These are phyloP conservation scores for Camelus dromedarius DNA, from an alignment of 2,113 vertebrate genomes.

Conservation along the genomic window DNA sequence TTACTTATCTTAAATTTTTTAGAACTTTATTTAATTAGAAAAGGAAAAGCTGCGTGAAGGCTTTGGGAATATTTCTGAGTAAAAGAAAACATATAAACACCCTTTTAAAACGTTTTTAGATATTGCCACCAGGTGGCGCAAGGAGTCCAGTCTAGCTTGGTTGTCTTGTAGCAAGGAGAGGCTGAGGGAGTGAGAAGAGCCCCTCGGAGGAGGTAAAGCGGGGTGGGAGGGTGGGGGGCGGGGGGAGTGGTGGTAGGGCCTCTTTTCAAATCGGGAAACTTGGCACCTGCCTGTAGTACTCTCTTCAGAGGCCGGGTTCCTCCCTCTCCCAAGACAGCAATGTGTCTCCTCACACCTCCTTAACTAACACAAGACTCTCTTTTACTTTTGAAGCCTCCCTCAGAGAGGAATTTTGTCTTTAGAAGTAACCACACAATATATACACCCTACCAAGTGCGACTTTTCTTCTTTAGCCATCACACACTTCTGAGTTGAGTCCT, in stretches of 20 bases:
- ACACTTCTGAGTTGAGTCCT: neutral
- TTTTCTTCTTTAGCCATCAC: neutral
- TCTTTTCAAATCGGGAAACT: neutral
- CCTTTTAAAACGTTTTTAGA: neutral
- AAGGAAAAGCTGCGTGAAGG: neutral
- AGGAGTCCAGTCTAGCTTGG: neutral
- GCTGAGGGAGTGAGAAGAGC: fast-evolving
- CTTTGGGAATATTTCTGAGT: neutral
- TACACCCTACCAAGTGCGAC: too few species aligned
- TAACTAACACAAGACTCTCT: neutral
- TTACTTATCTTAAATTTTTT: neutral
- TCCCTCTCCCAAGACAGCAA: neutral
- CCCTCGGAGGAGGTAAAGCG: neutral
- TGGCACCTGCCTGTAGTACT: neutral
- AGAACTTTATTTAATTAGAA: neutral
- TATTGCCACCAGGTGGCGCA: constrained; percentile 52
- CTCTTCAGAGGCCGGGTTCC: neutral
- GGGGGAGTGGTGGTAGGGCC: neutral
- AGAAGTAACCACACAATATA: neutral
- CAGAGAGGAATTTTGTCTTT: neutral
- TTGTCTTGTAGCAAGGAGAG: neutral
- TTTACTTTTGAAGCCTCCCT: neutral
- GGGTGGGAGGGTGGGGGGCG: fast-evolving
- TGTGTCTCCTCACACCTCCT: neutral
- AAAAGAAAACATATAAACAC: neutral